Conservation (phyloP, 2,888 invertebrate species). For the Carabus problematicus region DNA sequence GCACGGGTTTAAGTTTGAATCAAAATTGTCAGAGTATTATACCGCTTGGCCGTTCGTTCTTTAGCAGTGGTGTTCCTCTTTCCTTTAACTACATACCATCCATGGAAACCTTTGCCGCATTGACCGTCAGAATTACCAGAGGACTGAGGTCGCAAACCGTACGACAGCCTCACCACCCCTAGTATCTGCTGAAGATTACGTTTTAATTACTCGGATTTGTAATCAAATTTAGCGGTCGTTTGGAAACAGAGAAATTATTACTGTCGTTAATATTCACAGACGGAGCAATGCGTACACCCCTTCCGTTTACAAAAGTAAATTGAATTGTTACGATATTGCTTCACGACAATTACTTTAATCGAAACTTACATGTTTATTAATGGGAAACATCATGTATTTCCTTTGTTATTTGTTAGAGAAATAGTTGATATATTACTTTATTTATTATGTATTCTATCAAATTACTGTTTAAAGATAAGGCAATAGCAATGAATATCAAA, state of each 20-base stretch:
- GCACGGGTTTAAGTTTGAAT: conserved; percentile 16
- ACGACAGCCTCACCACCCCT: conserved; percentile 2
- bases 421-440: too few species aligned
- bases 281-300: too few species aligned
- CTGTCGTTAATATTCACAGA: background rate
- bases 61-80: background rate
- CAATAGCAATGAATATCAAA: too few species aligned
- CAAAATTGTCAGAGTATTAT: conserved; percentile 17
- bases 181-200: conserved; percentile 25
- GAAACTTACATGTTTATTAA: too few species aligned
- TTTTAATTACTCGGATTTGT: conserved; percentile 31
- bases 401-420: too few species aligned
- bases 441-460: too few species aligned
- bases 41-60: background rate
- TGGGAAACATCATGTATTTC: too few species aligned
- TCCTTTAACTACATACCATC: background rate
- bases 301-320: too few species aligned
- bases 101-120: conserved; percentile 8
- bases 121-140: conserved; percentile 26
- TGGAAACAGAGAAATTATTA: conserved; percentile 6
- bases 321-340: too few species aligned
- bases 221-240: conserved; percentile 18
- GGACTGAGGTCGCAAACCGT: background rate
- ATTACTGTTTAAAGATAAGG: too few species aligned
- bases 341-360: too few species aligned